These are phyloP conservation scores for Synergus umbraculus DNA, from an alignment of 2,888 invertebrate genomes.

Conservation along the genomic window DNA sequence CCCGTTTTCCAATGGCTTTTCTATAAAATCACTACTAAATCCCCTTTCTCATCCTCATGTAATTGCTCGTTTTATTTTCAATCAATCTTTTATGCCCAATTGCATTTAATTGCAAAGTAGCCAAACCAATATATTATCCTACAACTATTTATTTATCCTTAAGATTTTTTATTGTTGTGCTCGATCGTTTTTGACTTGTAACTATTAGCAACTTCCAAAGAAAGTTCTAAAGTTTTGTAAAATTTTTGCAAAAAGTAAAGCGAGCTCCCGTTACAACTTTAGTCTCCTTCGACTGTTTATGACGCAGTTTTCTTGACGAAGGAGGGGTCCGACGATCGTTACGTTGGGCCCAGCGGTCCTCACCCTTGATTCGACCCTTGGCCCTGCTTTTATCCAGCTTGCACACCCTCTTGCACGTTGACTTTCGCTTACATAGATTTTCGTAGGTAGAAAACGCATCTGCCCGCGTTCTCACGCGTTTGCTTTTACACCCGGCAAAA, in stretches of 20 bases:
- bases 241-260: background rate
- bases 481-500: constrained; percentile 53
- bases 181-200: too few relatives aligned
- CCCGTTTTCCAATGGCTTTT: constrained; percentile 27
- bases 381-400: constrained; percentile 45
- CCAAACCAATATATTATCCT: too few relatives aligned
- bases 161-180: too few relatives aligned
- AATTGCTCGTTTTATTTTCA: background rate
- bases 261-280: constrained; percentile 15
- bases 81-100: constrained; percentile 25
- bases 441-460: constrained; percentile 59
- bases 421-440: constrained; percentile 61
- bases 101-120: background rate
- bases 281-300: constrained; percentile 21
- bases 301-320: constrained; percentile 37
- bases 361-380: constrained; percentile 52
- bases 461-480: constrained; percentile 64
- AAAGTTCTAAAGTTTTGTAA: background rate
- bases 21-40: constrained; percentile 21
- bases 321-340: constrained; percentile 54
- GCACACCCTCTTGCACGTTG: constrained; percentile 50
- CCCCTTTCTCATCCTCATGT: background rate
- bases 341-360: constrained; percentile 53
- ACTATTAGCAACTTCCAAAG: background rate
- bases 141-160: too few relatives aligned